A percentile compares a stretch with the other conserved stretches of the same genome.
Evolutionary conservation across 2,888 invertebrate species (phyloP).

Genomic region (Cheilosia vernalis): DNA sequence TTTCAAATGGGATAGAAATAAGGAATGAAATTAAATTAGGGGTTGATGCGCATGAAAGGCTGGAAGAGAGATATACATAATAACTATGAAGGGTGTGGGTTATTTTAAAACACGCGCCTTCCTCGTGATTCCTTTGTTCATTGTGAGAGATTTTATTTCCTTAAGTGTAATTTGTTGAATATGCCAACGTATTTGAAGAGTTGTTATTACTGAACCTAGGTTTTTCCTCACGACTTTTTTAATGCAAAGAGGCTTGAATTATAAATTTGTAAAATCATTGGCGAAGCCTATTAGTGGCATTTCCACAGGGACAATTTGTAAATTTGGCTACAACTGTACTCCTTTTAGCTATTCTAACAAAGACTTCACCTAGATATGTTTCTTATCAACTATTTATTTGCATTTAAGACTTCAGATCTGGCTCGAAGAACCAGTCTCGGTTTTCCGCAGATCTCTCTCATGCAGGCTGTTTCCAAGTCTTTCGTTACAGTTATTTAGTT

Average conservation of each 20-base stretch:
- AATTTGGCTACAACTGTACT: too few relatives aligned
- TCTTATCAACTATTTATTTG: too few relatives aligned
- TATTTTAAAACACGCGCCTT: slow-evolving; percentile 71
- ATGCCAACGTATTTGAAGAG: slow-evolving; percentile 1
- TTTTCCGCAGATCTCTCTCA: too few relatives aligned
- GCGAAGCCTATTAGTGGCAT: too few relatives aligned
- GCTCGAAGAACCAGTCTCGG: background rate
- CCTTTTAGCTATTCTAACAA: too few relatives aligned
- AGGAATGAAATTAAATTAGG: slow-evolving; percentile 69
- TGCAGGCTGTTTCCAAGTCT: too few relatives aligned
- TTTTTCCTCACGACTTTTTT: background rate
- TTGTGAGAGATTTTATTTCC: slow-evolving; percentile 30
- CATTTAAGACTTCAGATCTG: background rate
- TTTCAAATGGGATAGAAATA: slow-evolving; percentile 51
- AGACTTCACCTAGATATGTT: too few relatives aligned
- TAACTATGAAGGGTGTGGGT: slow-evolving; percentile 56
- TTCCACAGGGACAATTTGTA: too few relatives aligned
- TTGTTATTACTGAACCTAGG: background rate
- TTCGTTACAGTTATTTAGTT: too few relatives aligned
- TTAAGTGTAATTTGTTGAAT: slow-evolving; percentile 58
- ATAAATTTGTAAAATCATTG: too few relatives aligned
- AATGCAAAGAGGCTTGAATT: too few relatives aligned
- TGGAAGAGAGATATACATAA: slow-evolving; percentile 29
- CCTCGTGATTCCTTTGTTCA: slow-evolving; percentile 67
- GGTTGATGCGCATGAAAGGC: slow-evolving; percentile 62